Evolutionary conservation across 1,140 invertebrate species (phyloP).

Genomic region (Scaptomyza hsui): DNA sequence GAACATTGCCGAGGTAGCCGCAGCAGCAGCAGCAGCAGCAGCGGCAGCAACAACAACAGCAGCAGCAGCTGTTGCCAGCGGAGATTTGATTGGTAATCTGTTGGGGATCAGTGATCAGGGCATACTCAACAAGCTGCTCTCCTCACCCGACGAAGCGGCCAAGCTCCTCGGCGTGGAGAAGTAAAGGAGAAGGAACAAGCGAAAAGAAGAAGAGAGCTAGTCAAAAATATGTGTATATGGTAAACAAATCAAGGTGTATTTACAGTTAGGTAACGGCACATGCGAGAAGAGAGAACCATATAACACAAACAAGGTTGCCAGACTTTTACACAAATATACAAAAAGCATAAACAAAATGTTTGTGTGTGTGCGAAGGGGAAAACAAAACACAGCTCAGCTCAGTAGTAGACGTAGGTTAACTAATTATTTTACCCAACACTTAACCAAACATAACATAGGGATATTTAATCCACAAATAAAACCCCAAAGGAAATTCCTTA

Average conservation of each 20-base stretch:
- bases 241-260: background rate
- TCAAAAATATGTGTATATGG: background rate
- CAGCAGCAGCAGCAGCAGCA: slow-evolving; percentile 71
- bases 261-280: background rate
- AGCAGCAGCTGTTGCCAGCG: slow-evolving; percentile 83
- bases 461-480: background rate
- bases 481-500: background rate
- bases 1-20: slow-evolving; percentile 82
- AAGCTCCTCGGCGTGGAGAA: slow-evolving; percentile 93
- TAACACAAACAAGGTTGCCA: slow-evolving; percentile 12
- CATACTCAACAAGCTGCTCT: slow-evolving; percentile 94
- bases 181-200: slow-evolving; percentile 71
- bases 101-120: slow-evolving; percentile 93
- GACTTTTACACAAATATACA: background rate
- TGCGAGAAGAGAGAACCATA: too few relatives aligned
- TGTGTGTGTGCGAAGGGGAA: background rate
- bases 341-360: too few relatives aligned
- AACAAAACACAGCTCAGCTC: slow-evolving; percentile 13
- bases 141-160: slow-evolving; percentile 93
- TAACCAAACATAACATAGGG: too few relatives aligned
- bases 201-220: background rate
- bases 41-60: slow-evolving; percentile 78
- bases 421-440: background rate
- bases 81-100: slow-evolving; percentile 94
- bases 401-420: slow-evolving; percentile 5